Percentiles rank a stretch among this genome's conserved stretches.
phyloP scores from a whole-genome alignment of 2,797 vertebrate species.

The Epinephelus awoara region DNA sequence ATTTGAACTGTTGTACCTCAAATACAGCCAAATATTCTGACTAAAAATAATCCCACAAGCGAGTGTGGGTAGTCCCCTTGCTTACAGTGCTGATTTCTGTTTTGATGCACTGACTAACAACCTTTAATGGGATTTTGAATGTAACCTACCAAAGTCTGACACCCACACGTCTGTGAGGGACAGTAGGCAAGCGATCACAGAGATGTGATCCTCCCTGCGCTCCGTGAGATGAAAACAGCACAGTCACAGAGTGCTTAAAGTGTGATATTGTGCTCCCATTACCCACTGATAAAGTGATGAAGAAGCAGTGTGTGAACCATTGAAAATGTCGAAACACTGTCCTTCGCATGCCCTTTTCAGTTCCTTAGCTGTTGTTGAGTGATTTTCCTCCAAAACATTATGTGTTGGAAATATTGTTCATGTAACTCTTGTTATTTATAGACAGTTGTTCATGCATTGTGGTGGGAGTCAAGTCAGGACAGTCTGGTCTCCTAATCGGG shows the following conservation, averaged over 20 bases:
- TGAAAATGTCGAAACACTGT: constrained; percentile 29
- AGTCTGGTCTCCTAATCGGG: constrained; percentile 62
- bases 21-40: not conserved
- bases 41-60: not conserved
- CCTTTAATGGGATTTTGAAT: constrained; percentile 48
- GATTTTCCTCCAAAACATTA: constrained; percentile 13
- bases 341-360: not conserved
- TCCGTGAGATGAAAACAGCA: constrained; percentile 34
- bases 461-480: constrained; percentile 60
- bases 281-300: constrained; percentile 32
- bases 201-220: constrained; percentile 38
- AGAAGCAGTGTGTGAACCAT: constrained; percentile 14
- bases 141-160: constrained; percentile 47
- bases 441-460: constrained; percentile 51
- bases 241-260: constrained; percentile 27
- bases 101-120: constrained; percentile 30
- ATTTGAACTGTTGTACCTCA: not conserved
- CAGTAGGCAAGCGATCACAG: constrained; percentile 42
- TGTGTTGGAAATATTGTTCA: constrained; percentile 20
- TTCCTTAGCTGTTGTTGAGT: not conserved
- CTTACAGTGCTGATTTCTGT: constrained; percentile 19
- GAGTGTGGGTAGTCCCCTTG: constrained; percentile 1
- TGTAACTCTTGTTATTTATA: constrained; percentile 36
- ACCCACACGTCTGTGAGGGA: constrained; percentile 55
- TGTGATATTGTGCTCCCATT: constrained; percentile 40